Base-by-base conservation (phyloP, 1,140 invertebrate genomes). In the Araneus ventricosus region DNA sequence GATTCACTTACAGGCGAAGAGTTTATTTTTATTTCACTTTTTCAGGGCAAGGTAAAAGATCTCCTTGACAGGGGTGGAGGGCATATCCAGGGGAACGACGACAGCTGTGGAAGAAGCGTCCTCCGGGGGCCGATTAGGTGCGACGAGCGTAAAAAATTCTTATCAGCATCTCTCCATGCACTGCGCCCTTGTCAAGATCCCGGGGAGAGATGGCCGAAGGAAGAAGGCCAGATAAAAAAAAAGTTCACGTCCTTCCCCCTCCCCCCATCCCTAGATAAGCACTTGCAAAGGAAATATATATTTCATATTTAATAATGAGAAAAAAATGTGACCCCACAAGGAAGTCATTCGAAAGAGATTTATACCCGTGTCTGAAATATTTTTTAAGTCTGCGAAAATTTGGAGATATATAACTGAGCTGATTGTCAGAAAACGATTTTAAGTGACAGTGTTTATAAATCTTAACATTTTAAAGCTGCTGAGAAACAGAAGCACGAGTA, bases 71-170 rank as follows among this genome's bases (percentile, higher is more conserved):
- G 85, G 75, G 37, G 59, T 6, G 85, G 85, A 52, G 57, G 85
- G 52, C 85, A 37, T 7, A 87, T 57, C 20, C 45, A n/a, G 80
- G 89, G 79, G 45, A 6, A 79, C 79, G 88, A 90, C 89, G 89
- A 91, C 89, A 91, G 89, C 89, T 91, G 89, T 59, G 24, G 79
- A 90, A 80, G 88, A 61, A 84, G 34, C 75, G 34, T 52, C 41
- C 88, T 41, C 88, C 10, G 34, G 88, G 88, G 88, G 57, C 37
- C 88, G 88, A 90, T 90, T 90, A 90, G 88, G 88, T n/a, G 89
- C 75, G 8, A n/a, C 27, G 57, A 37, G 70, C 75, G 27, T 27
- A 91, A 91, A 91, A 84, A 75, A 90, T 70, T 39, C 89, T 84
- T 84, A 91, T 91, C 89, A 84, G 52, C 87, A 88, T 67, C 61